Evolutionary conservation across 2,888 invertebrate species (phyloP).

Genomic region (Sipha maydis): DNA sequence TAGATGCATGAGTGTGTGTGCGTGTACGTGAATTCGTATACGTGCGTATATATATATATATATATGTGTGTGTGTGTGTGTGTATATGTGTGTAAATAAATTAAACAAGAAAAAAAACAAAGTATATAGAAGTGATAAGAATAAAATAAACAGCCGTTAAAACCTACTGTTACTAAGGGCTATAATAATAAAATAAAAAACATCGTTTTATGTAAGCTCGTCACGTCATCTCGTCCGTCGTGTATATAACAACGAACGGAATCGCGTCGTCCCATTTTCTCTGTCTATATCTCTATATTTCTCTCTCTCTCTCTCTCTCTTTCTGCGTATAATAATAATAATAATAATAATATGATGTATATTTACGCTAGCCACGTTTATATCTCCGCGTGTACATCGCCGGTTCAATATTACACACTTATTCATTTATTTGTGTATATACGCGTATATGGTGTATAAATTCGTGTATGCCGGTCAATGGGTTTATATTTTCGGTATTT

Average conservation of each 20-base stretch:
- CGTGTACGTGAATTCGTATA: too few species aligned
- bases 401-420: neutral
- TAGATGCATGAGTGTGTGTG: too few species aligned
- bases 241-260: neutral
- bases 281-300: neutral
- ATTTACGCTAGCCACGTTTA: neutral
- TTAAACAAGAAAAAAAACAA: slow-evolving; percentile 6
- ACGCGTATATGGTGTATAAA: neutral
- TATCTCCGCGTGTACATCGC: neutral
- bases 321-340: neutral
- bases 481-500: neutral
- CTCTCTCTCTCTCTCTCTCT: too few species aligned
- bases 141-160: slow-evolving; percentile 52
- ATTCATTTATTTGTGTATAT: neutral
- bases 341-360: neutral
- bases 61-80: too few species aligned
- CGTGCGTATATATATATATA: too few species aligned
- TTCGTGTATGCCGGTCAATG: neutral
- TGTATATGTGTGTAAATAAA: neutral
- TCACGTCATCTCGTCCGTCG: slow-evolving; percentile 40
- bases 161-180: slow-evolving; percentile 36
- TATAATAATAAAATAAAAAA: slow-evolving; percentile 33
- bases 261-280: neutral
- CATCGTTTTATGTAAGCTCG: slow-evolving; percentile 48
- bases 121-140: slow-evolving; percentile 31